phyloP scores from a whole-genome alignment of 2,888 invertebrate genomes.

The Himalopsyche tibetana region DNA sequence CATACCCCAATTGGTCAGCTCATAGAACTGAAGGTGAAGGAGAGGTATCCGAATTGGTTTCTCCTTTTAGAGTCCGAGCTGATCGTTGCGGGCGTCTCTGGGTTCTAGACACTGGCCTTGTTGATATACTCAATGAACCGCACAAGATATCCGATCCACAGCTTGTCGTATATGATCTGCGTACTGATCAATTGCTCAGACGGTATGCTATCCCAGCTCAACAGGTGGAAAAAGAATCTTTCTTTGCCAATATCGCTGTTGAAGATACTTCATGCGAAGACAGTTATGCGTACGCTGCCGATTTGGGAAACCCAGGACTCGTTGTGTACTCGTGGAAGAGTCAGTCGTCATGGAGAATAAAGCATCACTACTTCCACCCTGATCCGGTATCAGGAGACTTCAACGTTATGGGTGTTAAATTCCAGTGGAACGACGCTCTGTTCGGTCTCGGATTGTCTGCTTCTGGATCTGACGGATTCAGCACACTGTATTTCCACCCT shows the following conservation, averaged over 20 bases:
- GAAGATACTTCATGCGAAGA: constrained; percentile 86
- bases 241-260: constrained; percentile 86
- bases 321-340: constrained; percentile 87
- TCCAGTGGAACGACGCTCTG: constrained; percentile 87
- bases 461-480: constrained; percentile 80
- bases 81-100: constrained; percentile 87
- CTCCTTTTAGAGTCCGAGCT: constrained; percentile 84
- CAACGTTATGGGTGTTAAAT: constrained; percentile 82
- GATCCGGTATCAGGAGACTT: constrained; percentile 85
- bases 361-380: constrained; percentile 83
- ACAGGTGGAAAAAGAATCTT: constrained; percentile 82
- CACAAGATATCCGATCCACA: constrained; percentile 77
- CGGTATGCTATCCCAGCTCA: constrained; percentile 80
- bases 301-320: constrained; percentile 82
- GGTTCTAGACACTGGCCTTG: constrained; percentile 86
- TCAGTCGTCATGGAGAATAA: constrained; percentile 85
- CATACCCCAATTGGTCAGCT: constrained; percentile 88
- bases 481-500: constrained; percentile 88
- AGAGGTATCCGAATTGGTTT: constrained; percentile 82
- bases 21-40: constrained; percentile 78
- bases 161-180: constrained; percentile 84
- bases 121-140: constrained; percentile 77
- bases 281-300: constrained; percentile 84
- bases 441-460: constrained; percentile 85
- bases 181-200: constrained; percentile 82